Evolutionary conservation across 2,113 vertebrate species (phyloP).

Genomic region (Brachionichthys hirsutus): DNA sequence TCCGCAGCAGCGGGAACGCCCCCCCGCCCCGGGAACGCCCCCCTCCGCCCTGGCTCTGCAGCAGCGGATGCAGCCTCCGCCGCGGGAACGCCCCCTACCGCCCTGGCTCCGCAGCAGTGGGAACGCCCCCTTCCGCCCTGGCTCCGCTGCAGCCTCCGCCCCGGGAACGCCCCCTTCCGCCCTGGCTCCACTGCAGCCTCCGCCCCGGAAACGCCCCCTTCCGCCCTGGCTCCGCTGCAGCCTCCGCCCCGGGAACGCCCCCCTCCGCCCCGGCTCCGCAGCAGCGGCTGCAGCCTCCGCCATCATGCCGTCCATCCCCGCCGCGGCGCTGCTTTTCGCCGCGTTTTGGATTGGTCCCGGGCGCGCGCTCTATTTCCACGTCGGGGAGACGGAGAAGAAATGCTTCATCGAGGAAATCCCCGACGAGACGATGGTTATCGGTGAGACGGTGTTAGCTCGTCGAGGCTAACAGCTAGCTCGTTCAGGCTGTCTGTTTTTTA

Average conservation of each 20-base stretch:
- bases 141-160: slow-evolving; percentile 13
- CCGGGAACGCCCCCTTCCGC: slow-evolving; percentile 74
- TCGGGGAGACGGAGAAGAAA: slow-evolving; percentile 92
- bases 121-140: no score
- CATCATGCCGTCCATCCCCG: slow-evolving; percentile 52
- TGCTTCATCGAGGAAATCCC: slow-evolving; percentile 95
- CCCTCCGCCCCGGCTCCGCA: slow-evolving; percentile 68
- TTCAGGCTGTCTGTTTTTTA: no score
- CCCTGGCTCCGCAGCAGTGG: no score
- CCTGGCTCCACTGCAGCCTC: slow-evolving; percentile 59
- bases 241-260: slow-evolving; percentile 76
- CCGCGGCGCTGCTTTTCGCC: slow-evolving; percentile 30
- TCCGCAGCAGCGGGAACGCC: no score
- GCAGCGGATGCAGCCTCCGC: no score
- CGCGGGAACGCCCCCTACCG: no score
- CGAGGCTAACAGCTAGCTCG: slow-evolving; percentile 17
- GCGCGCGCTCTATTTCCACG: slow-evolving; percentile 87
- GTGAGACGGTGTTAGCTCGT: slow-evolving; percentile 68
- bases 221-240: background rate
- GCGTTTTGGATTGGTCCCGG: slow-evolving; percentile 55
- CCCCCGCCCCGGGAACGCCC: no score
- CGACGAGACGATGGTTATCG: slow-evolving; percentile 95
- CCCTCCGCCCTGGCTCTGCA: no score
- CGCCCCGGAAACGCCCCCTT: no score
- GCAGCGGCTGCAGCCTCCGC: slow-evolving; percentile 5